Evolutionary conservation across 2,888 invertebrate species (phyloP).

Genomic region (Xanthia icteritia): DNA sequence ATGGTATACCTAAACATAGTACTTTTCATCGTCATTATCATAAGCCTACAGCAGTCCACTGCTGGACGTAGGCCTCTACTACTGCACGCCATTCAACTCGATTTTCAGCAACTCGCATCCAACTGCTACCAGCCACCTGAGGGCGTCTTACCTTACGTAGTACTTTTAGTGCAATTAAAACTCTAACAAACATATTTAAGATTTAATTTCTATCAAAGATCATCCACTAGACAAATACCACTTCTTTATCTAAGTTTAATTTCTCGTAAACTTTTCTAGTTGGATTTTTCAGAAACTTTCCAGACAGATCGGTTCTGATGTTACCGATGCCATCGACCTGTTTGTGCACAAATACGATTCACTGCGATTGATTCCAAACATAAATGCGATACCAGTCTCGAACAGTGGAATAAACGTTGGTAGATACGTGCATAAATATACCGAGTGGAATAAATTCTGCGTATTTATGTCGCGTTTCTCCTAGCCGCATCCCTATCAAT

Average conservation of each 20-base stretch:
- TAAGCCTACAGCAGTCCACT: not conserved
- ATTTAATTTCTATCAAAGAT: not conserved
- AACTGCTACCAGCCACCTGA: not conserved
- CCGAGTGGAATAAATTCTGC: slow-evolving; percentile 37
- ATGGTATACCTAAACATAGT: not conserved
- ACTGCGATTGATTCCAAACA: slow-evolving; percentile 38
- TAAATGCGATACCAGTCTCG: slow-evolving; percentile 27
- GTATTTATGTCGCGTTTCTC: slow-evolving; percentile 50
- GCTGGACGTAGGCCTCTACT: not conserved
- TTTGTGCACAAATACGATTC: not conserved
- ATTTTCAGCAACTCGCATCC: not conserved
- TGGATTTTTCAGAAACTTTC: slow-evolving; percentile 11
- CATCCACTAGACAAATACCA: not conserved
- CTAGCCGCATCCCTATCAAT: slow-evolving; percentile 49
- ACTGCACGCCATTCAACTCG: not conserved
- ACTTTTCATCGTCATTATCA: not conserved
- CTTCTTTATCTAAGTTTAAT: not conserved
- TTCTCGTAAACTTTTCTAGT: not conserved
- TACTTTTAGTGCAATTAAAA: not conserved
- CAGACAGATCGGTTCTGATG: not conserved
- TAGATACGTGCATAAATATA: slow-evolving; percentile 37
- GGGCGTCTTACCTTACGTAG: not conserved
- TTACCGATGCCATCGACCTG: slow-evolving; percentile 17
- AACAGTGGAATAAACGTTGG: slow-evolving; percentile 36
- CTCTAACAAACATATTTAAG: not conserved